Evolutionary conservation across 2,888 invertebrate genomes (phyloP).

Genomic region (Pollenia griseotomentosa): DNA sequence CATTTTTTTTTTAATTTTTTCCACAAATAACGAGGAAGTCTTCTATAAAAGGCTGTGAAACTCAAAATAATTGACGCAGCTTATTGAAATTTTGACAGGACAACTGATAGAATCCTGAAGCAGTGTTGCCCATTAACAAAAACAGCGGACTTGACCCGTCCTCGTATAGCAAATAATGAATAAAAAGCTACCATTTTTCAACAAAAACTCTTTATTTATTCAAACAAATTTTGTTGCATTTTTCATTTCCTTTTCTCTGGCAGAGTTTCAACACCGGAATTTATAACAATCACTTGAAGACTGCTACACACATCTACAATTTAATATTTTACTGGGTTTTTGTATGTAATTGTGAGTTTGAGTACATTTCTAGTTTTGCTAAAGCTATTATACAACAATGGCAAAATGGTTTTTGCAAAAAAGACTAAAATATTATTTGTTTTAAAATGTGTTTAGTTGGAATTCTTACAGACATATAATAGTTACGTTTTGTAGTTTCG

Average conservation of each 20-base stretch:
- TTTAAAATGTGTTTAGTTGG: background rate
- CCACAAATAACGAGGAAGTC: too few species aligned
- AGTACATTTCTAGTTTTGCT: slow-evolving; percentile 1
- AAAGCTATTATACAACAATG: background rate
- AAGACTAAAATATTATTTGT: slow-evolving; percentile 34
- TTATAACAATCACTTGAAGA: slow-evolving; percentile 56
- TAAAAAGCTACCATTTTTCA: background rate
- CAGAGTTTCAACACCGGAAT: slow-evolving; percentile 50
- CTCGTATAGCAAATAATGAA: background rate
- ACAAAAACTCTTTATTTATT: slow-evolving; percentile 18
- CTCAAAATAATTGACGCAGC: too few species aligned
- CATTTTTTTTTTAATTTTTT: too few species aligned
- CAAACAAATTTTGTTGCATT: slow-evolving; percentile 28
- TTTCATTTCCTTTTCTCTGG: slow-evolving; percentile 42
- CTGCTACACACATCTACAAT: background rate
- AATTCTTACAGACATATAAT: slow-evolving; percentile 13
- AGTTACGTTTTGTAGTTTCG: background rate
- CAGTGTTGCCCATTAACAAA: too few species aligned
- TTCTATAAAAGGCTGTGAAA: too few species aligned
- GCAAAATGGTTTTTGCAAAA: slow-evolving; percentile 6
- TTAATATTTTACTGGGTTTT: background rate
- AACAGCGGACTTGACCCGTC: too few species aligned
- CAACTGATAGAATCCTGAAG: too few species aligned
- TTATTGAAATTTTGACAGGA: too few species aligned
- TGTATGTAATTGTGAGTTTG: background rate